These are phyloP conservation scores for Prosapia bicincta DNA, from an alignment of 2,888 invertebrate genomes.

Conservation along the genomic window DNA sequence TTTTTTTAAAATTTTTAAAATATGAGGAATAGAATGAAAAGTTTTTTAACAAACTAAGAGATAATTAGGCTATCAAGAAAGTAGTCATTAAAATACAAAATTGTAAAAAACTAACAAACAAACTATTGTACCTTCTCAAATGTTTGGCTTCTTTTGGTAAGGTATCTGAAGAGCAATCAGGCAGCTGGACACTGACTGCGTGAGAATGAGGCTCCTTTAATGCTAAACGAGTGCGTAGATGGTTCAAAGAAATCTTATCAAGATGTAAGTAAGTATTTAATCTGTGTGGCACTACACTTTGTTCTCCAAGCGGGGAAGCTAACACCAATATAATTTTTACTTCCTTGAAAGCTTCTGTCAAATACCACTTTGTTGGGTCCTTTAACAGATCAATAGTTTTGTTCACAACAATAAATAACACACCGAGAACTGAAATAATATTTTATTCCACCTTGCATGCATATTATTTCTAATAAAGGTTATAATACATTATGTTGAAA, in stretches of 20 bases:
- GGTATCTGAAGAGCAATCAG: conserved; percentile 36
- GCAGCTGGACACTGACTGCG: conserved; percentile 35
- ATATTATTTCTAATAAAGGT: no score
- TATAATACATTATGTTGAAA: no score
- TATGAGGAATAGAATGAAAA: no score
- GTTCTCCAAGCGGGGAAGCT: conserved; percentile 31
- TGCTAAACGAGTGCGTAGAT: conserved; percentile 31
- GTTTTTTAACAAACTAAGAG: no score
- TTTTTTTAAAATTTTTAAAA: no score
- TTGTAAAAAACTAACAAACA: no score
- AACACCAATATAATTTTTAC: conserved; percentile 37
- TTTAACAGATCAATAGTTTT: conserved; percentile 9
- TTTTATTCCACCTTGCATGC: no score
- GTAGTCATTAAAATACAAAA: no score
- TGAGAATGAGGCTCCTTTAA: conserved; percentile 34
- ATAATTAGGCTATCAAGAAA: no score
- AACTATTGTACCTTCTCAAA: conserved; percentile 34
- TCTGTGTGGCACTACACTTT: conserved; percentile 21
- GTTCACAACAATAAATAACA: no score
- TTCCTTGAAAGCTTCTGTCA: conserved; percentile 34
- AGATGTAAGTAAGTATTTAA: conserved; percentile 34
- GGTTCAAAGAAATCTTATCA: conserved; percentile 33
- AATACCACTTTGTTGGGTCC: conserved; percentile 38
- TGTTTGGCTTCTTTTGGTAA: conserved; percentile 35
- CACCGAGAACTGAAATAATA: no score